Evolutionary conservation across 1,140 invertebrate species (phyloP), one percentile per base, ranked within the genome.

Genomic region (Idris sp.): DNA sequence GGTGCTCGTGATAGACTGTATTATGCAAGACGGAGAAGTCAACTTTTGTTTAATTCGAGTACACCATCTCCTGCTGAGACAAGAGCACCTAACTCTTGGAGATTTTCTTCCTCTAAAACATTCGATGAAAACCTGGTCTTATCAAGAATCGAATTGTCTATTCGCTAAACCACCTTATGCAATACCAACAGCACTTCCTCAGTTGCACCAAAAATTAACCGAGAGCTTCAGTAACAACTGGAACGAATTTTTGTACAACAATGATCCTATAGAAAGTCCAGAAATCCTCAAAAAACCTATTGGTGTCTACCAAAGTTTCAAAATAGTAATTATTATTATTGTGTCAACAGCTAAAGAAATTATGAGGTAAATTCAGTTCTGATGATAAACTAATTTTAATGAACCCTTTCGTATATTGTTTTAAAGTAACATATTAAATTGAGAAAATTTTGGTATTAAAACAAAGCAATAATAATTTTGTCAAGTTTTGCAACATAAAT

Each of bases 171-270:
- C 92, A 71, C 82, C 92, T 4, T 89, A 92, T 13, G 84, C 89
- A 1, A 86, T 89, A 33, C 92, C 92, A 0, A 89, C 89, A 22
- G 91, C 92, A 30, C 88, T 94, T 10, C 91, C 91, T 8, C 88
- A 89, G 40, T 86, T 95, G 2, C 90, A 91, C 77, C 89, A 91
- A 28, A 91, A 92, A 69, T 64, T 94, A 6, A 89, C 89, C 7
- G 91, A 93, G 72, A 91, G 90, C 33, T 86, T 93, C 13, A 91
- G 91, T 10, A 94, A 94, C 51, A 86, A 89, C 22, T 95, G 93
- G 93, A 94, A 94, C 74, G 92, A 94, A 74, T 93, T 95, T 59
- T 90, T 94, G 7, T 92, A 89, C 33, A 91, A 92, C 71, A 93
- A 94, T 71, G 94, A 95, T 83, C 93, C 94, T 0, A 83, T 91